phyloP scores from a whole-genome alignment of 2,888 invertebrate species.

The Eudemis profundana region DNA sequence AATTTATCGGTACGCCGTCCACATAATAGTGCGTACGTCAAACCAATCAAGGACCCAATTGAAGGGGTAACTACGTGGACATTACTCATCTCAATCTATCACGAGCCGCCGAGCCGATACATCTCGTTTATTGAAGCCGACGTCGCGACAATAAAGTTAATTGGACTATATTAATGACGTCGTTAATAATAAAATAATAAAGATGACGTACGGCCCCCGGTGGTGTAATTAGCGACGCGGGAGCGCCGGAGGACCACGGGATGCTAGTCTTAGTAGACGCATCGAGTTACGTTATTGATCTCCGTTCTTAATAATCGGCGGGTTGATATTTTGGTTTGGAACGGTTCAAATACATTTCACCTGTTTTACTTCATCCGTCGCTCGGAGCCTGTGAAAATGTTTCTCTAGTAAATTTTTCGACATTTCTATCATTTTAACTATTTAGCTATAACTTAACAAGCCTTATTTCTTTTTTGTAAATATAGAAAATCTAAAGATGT shows the following conservation, averaged over 20 bases:
- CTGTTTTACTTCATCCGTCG: too few species aligned
- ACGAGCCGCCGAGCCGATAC: slow-evolving; percentile 69
- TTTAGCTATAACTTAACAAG: too few species aligned
- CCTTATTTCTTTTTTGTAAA: too few species aligned
- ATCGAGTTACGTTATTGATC: slow-evolving; percentile 22
- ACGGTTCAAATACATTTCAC: too few species aligned
- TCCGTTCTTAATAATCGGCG: not conserved
- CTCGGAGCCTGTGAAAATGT: too few species aligned
- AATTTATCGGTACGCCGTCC: slow-evolving; percentile 72
- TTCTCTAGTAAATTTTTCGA: too few species aligned
- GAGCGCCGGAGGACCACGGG: slow-evolving; percentile 47
- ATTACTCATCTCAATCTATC: slow-evolving; percentile 80
- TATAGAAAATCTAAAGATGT: too few species aligned
- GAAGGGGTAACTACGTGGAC: slow-evolving; percentile 83
- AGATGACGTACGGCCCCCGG: slow-evolving; percentile 69
- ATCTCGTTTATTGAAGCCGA: slow-evolving; percentile 77
- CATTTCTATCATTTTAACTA: too few species aligned
- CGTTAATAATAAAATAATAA: slow-evolving; percentile 80
- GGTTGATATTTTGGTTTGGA: too few species aligned
- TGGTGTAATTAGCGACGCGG: slow-evolving; percentile 67
- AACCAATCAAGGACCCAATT: slow-evolving; percentile 83
- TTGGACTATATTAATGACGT: slow-evolving; percentile 79
- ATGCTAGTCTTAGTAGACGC: slow-evolving; percentile 35
- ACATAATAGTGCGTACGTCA: slow-evolving; percentile 77
- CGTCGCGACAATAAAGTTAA: slow-evolving; percentile 80